Evolutionary conservation across 2,888 invertebrate species (phyloP), one percentile per base, ranked within the genome.

Genomic region (Diplolepis rosae): DNA sequence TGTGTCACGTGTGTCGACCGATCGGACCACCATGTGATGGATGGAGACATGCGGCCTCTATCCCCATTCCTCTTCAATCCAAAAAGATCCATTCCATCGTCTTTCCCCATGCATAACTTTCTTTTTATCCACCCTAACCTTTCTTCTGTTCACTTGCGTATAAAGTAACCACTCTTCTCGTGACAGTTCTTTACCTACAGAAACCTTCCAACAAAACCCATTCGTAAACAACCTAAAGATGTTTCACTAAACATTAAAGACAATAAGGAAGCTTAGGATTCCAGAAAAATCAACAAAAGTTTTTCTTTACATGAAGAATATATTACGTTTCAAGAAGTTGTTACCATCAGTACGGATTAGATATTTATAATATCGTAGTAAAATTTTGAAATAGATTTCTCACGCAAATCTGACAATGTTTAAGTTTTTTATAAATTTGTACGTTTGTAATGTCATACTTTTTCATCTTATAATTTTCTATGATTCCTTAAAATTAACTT

Each of bases 21-120:
- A 83, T 83, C 84, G 82, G 83, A 81, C 82, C 82, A 80, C 79
- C 82, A 78, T 74, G 85, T 88, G 88, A 87, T 87, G 87, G 88
- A 87, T 88, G 87, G 85, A 86, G 85, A 86, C 85, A 83, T 85
- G 85, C 79, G 79, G 80, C 80, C 82, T 82, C 84, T 82, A 81
- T 82, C 79, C 80, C 80, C 83, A 80, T 83, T 82, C 84, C 84
- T 82, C 79, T 82, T 79, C 80, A 71, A 83, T 84, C 79, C 74
- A 28, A 65, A 75, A 71, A 74, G 77, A 76, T 75, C 80, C 80
- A 76, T 81, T 84, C 84, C 78, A 71, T 78, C 75, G 77, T 77
- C 76, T 74, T 69, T 76, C 73, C 72, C 67, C 70, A 66, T 70
- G 68, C 56, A 74, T 71, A 72, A 77, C 65, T 69, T 68, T 71